Base-by-base conservation (phyloP, 30 jellyfish, hydroid and myxozoan species). In the Cassiopea andromeda region DNA sequence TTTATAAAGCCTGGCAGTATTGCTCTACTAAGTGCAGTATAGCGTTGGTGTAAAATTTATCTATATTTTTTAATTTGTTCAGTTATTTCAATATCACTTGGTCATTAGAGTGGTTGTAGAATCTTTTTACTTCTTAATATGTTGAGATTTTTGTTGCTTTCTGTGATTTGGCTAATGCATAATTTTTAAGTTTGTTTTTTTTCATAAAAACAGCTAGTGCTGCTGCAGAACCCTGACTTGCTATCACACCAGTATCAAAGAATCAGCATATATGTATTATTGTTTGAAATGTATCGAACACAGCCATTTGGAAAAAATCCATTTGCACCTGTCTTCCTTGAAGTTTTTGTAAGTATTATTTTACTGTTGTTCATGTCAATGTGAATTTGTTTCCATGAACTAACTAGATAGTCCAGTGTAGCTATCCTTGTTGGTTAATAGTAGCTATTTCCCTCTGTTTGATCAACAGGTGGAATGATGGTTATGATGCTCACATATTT, bases 261-360 rank as follows among this genome's bases (percentile, higher is more conserved):
- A 58, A 91, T 95, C 72, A 89, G 96, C 60, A 88, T 95, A 60
- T 66, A 85, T 46, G 88, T 95, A 18, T 78, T 95, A 67, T 92
- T 95, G 72, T 87, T 85, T 91, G 99, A 95, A 61, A 95, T 95
- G 99, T 95, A 95, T 86, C 80, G 84, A 66, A 45, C 90, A 19
- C 99, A 95, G 78, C 98, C 99, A 44, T 54, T 95, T 71, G 92
- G 85, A 6, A 95, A 91, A 94, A 95, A 95, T 78, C 99, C 99
- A 67, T 95, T 95, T 84, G 99, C 97, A 1, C 98, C 97, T 47
- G 50, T 95, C 3, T 95, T 95, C 78, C 85, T 91, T 13, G 89
- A 83, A 7, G 58, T 95, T 18, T 84, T 95, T 89, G 97, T 91
- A 71, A 74, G 97, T 83, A 44, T 13, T 60, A 0, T 17, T 43